Conservation (phyloP, 92 coral and sea anemone genomes). For the Phenganax marumi region DNA sequence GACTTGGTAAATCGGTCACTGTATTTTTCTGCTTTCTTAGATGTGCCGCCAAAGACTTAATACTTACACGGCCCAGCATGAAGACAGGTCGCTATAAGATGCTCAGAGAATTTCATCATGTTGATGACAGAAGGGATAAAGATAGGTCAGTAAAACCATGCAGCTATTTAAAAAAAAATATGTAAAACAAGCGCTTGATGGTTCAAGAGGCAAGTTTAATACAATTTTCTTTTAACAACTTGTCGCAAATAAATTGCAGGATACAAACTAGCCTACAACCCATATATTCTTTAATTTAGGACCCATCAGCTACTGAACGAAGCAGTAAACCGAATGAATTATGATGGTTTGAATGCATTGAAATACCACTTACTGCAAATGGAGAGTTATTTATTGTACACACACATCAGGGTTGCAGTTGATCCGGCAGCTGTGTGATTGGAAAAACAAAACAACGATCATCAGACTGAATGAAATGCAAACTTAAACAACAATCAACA, state of each 20-base stretch:
- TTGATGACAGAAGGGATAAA: conserved; percentile 24
- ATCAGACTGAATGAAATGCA: too few relatives aligned
- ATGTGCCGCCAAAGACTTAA: conserved; percentile 53
- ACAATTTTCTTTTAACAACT: too few relatives aligned
- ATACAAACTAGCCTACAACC: too few relatives aligned
- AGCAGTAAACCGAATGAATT: conserved; percentile 49
- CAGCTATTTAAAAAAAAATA: not conserved
- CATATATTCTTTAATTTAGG: conserved; percentile 41
- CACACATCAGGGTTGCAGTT: conserved; percentile 60
- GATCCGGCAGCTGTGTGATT: conserved; percentile 28
- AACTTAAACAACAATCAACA: too few relatives aligned
- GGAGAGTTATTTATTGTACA: conserved; percentile 65
- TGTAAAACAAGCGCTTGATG: too few relatives aligned
- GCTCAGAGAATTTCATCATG: conserved; percentile 50
- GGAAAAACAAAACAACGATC: too few relatives aligned
- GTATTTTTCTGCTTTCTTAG: conserved; percentile 34
- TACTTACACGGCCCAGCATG: conserved; percentile 77
- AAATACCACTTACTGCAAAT: conserved; percentile 57
- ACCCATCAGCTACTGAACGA: conserved; percentile 49
- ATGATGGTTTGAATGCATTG: conserved; percentile 73
- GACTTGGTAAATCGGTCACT: not conserved
- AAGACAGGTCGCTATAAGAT: conserved; percentile 85
- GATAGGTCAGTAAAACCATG: not conserved
- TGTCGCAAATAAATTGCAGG: too few relatives aligned
- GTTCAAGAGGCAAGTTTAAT: too few relatives aligned